phyloP scores from a whole-genome alignment of 2,797 vertebrate species.

The Pantherophis alleghaniensis region DNA sequence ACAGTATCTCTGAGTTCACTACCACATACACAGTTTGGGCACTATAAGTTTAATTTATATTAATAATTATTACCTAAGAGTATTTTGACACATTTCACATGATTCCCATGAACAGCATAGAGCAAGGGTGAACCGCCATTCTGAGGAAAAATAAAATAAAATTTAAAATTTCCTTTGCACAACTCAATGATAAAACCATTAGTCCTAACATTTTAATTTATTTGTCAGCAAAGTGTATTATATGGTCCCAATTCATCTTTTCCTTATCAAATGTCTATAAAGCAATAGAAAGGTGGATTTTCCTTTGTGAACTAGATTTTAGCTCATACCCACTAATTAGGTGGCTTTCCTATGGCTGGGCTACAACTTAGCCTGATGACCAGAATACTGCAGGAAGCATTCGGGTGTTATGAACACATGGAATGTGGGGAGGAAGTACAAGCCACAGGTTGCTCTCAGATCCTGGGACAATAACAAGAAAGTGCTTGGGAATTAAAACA shows the following conservation, averaged over 20 bases:
- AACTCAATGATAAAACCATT: not conserved
- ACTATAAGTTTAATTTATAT: not conserved
- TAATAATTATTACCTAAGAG: slow-evolving; percentile 82
- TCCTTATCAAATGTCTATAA: not conserved
- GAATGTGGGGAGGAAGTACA: not conserved
- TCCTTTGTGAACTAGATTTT: not conserved
- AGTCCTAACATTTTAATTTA: not conserved
- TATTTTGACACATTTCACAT: slow-evolving; percentile 96
- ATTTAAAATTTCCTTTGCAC: not conserved
- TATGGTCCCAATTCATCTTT: not conserved
- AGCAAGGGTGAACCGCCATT: slow-evolving; percentile 96
- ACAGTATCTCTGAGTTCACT: not conserved
- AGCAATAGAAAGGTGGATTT: not conserved
- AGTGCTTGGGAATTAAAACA: not conserved
- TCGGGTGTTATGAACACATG: not conserved
- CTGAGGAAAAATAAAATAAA: slow-evolving; percentile 71
- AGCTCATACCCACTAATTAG: not conserved
- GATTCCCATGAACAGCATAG: slow-evolving; percentile 97
- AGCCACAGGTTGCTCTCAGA: not conserved
- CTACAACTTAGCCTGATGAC: not conserved
- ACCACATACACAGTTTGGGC: not conserved
- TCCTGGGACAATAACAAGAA: not conserved
- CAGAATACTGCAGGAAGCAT: not conserved
- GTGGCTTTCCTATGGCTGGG: not conserved
- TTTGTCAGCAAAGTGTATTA: not conserved